Conservation (phyloP, 2,797 vertebrate genomes). For the Phrynocephalus guinanensis region DNA sequence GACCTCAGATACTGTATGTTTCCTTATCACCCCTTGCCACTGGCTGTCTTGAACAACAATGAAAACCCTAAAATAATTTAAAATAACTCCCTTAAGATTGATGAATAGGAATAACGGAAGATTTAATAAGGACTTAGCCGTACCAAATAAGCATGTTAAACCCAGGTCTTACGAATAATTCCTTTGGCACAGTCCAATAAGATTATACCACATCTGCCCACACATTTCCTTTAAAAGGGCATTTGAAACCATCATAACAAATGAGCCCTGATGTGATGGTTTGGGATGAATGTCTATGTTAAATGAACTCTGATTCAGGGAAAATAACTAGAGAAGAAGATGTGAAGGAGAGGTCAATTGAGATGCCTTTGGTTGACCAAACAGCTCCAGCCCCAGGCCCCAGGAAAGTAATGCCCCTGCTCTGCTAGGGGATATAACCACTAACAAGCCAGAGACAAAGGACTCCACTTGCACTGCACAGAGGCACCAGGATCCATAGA, state of each 20-base stretch:
- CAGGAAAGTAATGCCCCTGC: too few relatives aligned
- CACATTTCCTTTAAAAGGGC: not conserved
- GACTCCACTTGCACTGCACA: too few relatives aligned
- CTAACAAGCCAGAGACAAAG: too few relatives aligned
- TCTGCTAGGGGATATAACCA: too few relatives aligned
- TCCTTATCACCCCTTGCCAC: not conserved
- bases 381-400: too few relatives aligned
- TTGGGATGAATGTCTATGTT: not conserved
- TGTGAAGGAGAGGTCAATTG: not conserved
- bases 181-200: not conserved
- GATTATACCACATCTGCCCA: not conserved
- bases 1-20: not conserved
- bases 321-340: not conserved
- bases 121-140: not conserved
- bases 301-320: not conserved
- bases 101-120: not conserved
- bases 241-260: not conserved
- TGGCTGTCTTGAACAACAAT: not conserved
- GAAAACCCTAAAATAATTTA: not conserved
- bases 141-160: constrained; percentile 33
- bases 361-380: too few relatives aligned
- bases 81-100: constrained; percentile 2
- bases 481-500: too few relatives aligned
- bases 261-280: not conserved
- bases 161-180: constrained; percentile 41